Evolutionary conservation across 1,140 invertebrate genomes (phyloP).

Genomic region (Aporrectodea caliginosa): DNA sequence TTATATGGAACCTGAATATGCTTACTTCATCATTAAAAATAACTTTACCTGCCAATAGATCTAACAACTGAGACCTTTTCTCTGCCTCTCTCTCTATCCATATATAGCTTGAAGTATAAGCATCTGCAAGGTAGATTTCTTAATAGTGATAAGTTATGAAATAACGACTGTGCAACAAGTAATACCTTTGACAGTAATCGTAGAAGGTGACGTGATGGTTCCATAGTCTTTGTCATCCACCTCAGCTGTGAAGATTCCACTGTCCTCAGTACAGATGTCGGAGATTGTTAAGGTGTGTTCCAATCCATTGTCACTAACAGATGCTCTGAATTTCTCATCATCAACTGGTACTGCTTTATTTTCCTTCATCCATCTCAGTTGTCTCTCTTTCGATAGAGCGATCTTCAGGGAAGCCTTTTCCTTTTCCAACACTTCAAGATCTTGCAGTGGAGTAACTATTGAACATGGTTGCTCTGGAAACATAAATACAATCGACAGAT

Average conservation of each 20-base stretch:
- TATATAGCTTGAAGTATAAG: too few relatives aligned
- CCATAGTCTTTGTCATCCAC: not conserved
- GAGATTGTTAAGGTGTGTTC: not conserved
- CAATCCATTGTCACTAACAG: not conserved
- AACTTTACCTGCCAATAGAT: too few relatives aligned
- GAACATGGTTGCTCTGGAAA: not conserved
- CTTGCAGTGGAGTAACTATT: not conserved
- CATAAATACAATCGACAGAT: not conserved
- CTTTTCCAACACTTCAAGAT: not conserved
- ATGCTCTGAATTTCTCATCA: not conserved
- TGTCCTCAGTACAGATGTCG: not conserved
- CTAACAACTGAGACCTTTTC: too few relatives aligned
- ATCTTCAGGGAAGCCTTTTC: not conserved
- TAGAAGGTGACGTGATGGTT: not conserved
- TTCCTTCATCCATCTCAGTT: conserved; percentile 1
- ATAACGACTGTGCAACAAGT: too few relatives aligned
- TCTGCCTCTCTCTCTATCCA: too few relatives aligned
- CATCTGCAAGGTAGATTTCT: too few relatives aligned
- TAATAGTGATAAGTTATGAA: too few relatives aligned
- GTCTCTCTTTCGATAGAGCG: not conserved
- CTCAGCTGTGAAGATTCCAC: conserved; percentile 37
- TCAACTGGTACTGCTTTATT: not conserved
- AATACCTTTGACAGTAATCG: not conserved
- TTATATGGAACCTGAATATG: too few relatives aligned
- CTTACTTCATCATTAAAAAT: too few relatives aligned